Conservation (phyloP, 2,888 invertebrate genomes). For the Cinara cedri region DNA sequence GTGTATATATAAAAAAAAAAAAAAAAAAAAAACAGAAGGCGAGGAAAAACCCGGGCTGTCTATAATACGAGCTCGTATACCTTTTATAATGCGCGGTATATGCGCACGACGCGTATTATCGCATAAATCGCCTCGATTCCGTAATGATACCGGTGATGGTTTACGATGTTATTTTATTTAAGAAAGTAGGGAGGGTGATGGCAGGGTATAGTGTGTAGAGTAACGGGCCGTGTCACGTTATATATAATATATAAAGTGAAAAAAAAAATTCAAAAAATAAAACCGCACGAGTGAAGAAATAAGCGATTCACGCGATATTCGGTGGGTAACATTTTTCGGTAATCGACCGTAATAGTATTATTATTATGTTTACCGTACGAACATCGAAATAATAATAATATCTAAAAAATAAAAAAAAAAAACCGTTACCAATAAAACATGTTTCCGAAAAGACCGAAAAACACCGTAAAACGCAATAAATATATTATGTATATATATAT, state of each 20-base stretch:
- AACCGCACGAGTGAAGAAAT: background rate
- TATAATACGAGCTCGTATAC: background rate
- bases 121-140: constrained; percentile 38
- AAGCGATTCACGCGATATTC: constrained; percentile 19
- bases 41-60: background rate
- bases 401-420: too few species aligned
- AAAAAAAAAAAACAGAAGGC: background rate
- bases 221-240: constrained; percentile 41
- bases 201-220: background rate
- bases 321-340: background rate
- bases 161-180: constrained; percentile 38
- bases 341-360: background rate
- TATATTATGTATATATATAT: too few species aligned
- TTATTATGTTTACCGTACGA: background rate
- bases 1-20: constrained; percentile 6
- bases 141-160: constrained; percentile 37
- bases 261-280: background rate
- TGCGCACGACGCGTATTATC: constrained; percentile 16
- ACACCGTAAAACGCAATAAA: too few species aligned
- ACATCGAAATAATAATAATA: too few species aligned
- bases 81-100: too few species aligned
- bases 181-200: too few species aligned
- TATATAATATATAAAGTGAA: background rate
- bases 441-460: too few species aligned
- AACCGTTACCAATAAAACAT: too few species aligned